Percentiles rank a stretch among this genome's conserved stretches.
These are phyloP conservation scores for Chromobotia macracanthus DNA, from an alignment of 2,797 vertebrate genomes.

Conservation along the genomic window DNA sequence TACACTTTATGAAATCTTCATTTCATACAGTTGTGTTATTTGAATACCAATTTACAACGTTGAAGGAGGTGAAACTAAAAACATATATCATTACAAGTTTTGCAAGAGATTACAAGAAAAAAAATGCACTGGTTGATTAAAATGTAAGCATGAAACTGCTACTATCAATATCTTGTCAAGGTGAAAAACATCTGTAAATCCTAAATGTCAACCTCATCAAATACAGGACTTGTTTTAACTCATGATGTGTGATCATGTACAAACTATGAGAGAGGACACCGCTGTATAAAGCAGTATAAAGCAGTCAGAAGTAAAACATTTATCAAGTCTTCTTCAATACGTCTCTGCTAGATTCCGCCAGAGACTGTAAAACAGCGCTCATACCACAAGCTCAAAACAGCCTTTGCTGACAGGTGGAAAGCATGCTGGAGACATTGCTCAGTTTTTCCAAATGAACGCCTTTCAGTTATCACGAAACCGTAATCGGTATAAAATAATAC, in stretches of 20 bases:
- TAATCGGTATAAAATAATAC: constrained; percentile 27
- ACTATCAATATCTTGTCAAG: neutral
- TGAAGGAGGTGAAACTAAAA: neutral
- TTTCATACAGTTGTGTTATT: neutral
- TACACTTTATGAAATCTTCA: neutral
- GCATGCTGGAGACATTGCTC: constrained; percentile 49
- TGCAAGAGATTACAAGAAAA: neutral
- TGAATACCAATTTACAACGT: neutral
- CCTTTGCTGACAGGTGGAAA: constrained; percentile 71
- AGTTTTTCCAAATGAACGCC: constrained; percentile 55
- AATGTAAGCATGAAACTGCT: neutral
- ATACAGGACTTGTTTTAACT: neutral
- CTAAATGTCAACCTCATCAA: neutral
- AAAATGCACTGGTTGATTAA: neutral
- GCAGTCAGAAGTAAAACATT: constrained; percentile 90
- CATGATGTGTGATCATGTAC: neutral
- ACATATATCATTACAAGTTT: neutral
- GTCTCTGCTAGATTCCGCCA: constrained; percentile 89
- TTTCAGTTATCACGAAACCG: constrained; percentile 52
- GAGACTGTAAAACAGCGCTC: constrained; percentile 82
- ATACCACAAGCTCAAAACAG: constrained; percentile 72
- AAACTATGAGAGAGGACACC: neutral
- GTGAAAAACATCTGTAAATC: neutral
- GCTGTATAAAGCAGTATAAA: constrained; percentile 64
- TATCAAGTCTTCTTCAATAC: constrained; percentile 87